phyloP scores from a whole-genome alignment of 1,140 invertebrate species.

The Scylla paramamosain region DNA sequence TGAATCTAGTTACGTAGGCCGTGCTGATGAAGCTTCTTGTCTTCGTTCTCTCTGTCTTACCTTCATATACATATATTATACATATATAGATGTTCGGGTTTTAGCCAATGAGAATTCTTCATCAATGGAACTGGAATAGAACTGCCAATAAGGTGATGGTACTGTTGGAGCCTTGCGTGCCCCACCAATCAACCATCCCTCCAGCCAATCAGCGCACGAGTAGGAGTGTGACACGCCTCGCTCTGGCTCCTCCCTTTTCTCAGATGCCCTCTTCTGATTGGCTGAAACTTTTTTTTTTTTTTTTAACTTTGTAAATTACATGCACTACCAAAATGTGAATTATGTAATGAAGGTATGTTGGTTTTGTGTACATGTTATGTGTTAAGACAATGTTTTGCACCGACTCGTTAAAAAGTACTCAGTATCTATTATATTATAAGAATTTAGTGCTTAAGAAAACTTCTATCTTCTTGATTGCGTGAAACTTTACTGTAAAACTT shows the following conservation, averaged over 20 bases:
- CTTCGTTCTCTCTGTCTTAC: neutral
- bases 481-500: conserved; percentile 61
- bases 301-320: conserved; percentile 66
- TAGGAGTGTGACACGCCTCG: conserved; percentile 74
- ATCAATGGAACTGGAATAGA: conserved; percentile 34
- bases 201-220: conserved; percentile 65
- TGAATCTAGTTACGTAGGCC: conserved; percentile 35
- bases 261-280: conserved; percentile 67
- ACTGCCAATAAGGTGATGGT: conserved; percentile 64
- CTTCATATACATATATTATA: conserved; percentile 12
- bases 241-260: conserved; percentile 56
- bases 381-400: conserved; percentile 74
- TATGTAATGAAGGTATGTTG: conserved; percentile 72
- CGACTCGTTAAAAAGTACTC: conserved; percentile 66
- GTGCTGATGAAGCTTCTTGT: conserved; percentile 38
- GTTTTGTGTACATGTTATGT: conserved; percentile 73
- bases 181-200: conserved; percentile 70
- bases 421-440: conserved; percentile 66
- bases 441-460: conserved; percentile 64
- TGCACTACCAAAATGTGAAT: conserved; percentile 63
- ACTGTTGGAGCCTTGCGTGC: conserved; percentile 69
- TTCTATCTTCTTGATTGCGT: conserved; percentile 61
- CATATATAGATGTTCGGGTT: conserved; percentile 37
- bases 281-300: conserved; percentile 58
- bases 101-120: conserved; percentile 71